phyloP scores from a whole-genome alignment of 2,797 vertebrate species.

The Hyperoplus immaculatus region DNA sequence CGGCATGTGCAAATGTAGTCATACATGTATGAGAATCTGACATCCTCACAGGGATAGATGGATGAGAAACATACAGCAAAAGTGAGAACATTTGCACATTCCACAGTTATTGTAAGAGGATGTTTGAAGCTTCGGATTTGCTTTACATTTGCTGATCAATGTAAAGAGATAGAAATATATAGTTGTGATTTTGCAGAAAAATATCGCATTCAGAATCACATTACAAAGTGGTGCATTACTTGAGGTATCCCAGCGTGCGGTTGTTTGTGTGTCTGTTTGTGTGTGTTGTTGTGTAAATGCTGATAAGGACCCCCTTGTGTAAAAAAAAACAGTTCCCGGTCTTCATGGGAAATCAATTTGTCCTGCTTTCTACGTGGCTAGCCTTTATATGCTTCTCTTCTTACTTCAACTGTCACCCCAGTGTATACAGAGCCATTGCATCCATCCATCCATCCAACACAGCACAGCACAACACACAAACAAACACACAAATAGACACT shows the following conservation, averaged over 20 bases:
- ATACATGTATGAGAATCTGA: not conserved
- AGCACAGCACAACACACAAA: slow-evolving; percentile 11
- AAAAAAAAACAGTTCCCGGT: slow-evolving; percentile 51
- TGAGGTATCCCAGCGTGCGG: not conserved
- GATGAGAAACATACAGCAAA: not conserved
- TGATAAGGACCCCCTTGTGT: slow-evolving; percentile 46
- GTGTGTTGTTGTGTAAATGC: slow-evolving; percentile 24
- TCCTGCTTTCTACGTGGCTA: slow-evolving; percentile 61
- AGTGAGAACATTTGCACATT: not conserved
- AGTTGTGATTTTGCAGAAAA: not conserved
- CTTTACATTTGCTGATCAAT: not conserved
- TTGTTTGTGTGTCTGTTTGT: slow-evolving; percentile 28
- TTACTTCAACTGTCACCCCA: slow-evolving; percentile 55
- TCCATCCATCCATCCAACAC: slow-evolving; percentile 23
- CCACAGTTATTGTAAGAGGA: not conserved
- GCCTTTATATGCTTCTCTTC: slow-evolving; percentile 72
- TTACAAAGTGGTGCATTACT: too few species aligned
- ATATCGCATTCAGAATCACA: too few species aligned
- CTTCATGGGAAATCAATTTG: slow-evolving; percentile 82
- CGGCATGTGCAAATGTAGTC: not conserved
- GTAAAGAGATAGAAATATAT: not conserved
- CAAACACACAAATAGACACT: slow-evolving; percentile 10
- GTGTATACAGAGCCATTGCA: slow-evolving; percentile 41
- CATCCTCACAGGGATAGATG: not conserved
- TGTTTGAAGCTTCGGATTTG: not conserved